Percentiles rank a stretch among this genome's conserved stretches.
phyloP scores from a whole-genome alignment of 2,888 invertebrate genomes.

The Epinotia demarniana region DNA sequence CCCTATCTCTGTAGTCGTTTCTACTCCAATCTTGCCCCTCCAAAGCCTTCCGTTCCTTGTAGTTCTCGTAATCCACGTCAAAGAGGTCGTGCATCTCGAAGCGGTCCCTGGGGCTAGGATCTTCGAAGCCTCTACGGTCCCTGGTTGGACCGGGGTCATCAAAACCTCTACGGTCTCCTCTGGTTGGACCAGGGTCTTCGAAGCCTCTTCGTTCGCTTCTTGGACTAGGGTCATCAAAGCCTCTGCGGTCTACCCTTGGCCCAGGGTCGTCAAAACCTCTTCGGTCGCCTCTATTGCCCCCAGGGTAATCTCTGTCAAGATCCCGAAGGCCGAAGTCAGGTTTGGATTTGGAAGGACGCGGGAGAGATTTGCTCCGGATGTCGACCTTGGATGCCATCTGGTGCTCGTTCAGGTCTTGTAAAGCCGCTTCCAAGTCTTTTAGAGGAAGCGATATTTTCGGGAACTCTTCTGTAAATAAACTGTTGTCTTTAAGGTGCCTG shows the following conservation, averaged over 20 bases:
- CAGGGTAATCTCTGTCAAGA: conserved; percentile 60
- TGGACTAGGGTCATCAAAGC: conserved; percentile 52
- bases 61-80: conserved; percentile 78
- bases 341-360: conserved; percentile 67
- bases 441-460: conserved; percentile 78
- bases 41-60: conserved; percentile 76
- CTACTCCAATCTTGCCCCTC: conserved; percentile 60
- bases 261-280: conserved; percentile 59
- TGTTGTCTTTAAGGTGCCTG: neutral
- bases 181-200: conserved; percentile 50
- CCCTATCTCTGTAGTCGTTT: conserved; percentile 63
- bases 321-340: conserved; percentile 70
- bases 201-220: conserved; percentile 61
- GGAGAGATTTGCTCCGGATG: conserved; percentile 73
- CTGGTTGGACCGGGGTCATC: conserved; percentile 51
- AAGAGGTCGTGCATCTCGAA: conserved; percentile 77
- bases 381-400: conserved; percentile 66
- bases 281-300: conserved; percentile 45
- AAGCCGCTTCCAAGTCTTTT: conserved; percentile 76
- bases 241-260: conserved; percentile 51
- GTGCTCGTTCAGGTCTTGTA: conserved; percentile 73
- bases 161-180: conserved; percentile 56
- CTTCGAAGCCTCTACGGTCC: conserved; percentile 62
- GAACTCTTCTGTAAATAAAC: conserved; percentile 65
- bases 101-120: conserved; percentile 58